A percentile compares a stretch with the other conserved stretches of the same genome.
These are phyloP conservation scores for Trematocara stigmaticum DNA, from an alignment of 2,113 vertebrate species.

Conservation along the genomic window DNA sequence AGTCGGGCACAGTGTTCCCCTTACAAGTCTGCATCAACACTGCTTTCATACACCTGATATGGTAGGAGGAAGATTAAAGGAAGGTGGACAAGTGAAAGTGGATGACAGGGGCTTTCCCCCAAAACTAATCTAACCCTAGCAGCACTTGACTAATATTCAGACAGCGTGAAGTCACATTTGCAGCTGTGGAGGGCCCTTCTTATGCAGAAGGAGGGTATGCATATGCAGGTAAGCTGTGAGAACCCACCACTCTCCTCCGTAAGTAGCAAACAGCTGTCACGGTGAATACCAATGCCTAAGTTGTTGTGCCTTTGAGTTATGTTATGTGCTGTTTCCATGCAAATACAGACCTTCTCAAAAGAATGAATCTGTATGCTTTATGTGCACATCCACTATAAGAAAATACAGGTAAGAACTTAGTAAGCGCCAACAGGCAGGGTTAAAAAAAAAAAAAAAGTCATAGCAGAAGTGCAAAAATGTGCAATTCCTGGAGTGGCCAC, in stretches of 20 bases:
- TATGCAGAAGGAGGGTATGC: background rate
- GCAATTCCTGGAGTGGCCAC: background rate
- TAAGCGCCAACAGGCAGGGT: background rate
- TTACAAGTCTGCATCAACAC: background rate
- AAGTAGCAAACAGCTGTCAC: background rate
- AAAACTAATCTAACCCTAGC: background rate
- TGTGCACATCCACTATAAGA: background rate
- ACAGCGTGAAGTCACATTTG: background rate
- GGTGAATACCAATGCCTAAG: constrained; percentile 3
- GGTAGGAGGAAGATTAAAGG: background rate
- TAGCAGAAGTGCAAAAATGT: background rate
- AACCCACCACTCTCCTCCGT: background rate
- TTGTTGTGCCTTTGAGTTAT: background rate
- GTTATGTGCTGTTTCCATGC: background rate
- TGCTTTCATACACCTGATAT: background rate
- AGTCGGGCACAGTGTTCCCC: background rate
- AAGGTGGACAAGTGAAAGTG: background rate
- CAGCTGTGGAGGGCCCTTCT: background rate
- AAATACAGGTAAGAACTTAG: background rate
- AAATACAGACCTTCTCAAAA: background rate
- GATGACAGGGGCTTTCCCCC: background rate
- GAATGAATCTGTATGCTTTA: background rate
- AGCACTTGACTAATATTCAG: background rate
- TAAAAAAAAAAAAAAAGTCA: background rate
- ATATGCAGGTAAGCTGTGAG: background rate